Conservation (phyloP, 2,113 vertebrate species). For the Tor tambroides region DNA sequence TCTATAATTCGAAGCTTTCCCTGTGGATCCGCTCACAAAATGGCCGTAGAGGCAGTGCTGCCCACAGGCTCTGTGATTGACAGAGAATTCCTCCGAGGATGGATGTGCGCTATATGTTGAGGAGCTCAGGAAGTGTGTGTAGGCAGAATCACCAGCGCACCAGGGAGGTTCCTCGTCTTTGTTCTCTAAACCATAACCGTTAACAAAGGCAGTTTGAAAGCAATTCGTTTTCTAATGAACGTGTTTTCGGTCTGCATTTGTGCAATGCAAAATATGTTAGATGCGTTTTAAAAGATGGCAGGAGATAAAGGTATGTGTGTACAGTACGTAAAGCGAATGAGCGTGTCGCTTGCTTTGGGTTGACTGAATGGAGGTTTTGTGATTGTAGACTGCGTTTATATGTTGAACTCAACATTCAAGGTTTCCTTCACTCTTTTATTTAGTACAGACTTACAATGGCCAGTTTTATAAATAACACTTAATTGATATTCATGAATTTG, state of each 20-base stretch:
- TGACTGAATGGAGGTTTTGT: background rate
- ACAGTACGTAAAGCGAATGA: background rate
- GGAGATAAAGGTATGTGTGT: slow-evolving; percentile 15
- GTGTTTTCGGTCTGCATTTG: slow-evolving; percentile 42
- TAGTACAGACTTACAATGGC: background rate
- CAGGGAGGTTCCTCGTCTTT: slow-evolving; percentile 60
- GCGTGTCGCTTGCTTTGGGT: background rate
- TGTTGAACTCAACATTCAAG: background rate
- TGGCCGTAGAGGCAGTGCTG: slow-evolving; percentile 53
- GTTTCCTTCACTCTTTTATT: background rate
- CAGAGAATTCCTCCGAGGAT: slow-evolving; percentile 34
- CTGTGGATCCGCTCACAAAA: slow-evolving; percentile 49
- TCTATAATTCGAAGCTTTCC: slow-evolving; percentile 32
- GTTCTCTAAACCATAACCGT: slow-evolving; percentile 64
- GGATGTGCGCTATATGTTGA: slow-evolving; percentile 49
- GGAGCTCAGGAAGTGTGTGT: slow-evolving; percentile 40
- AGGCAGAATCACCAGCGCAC: slow-evolving; percentile 37
- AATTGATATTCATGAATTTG: background rate
- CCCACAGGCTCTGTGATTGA: slow-evolving; percentile 51
- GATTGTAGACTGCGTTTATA: background rate
- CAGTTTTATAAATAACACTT: background rate
- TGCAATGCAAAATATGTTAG: slow-evolving; percentile 39
- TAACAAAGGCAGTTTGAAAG: slow-evolving; percentile 68
- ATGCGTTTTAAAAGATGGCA: slow-evolving; percentile 27
- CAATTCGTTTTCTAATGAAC: slow-evolving; percentile 67